These are phyloP conservation scores for Sterrhoptilus dennistouni DNA, from an alignment of 2,113 vertebrate genomes.

Conservation along the genomic window DNA sequence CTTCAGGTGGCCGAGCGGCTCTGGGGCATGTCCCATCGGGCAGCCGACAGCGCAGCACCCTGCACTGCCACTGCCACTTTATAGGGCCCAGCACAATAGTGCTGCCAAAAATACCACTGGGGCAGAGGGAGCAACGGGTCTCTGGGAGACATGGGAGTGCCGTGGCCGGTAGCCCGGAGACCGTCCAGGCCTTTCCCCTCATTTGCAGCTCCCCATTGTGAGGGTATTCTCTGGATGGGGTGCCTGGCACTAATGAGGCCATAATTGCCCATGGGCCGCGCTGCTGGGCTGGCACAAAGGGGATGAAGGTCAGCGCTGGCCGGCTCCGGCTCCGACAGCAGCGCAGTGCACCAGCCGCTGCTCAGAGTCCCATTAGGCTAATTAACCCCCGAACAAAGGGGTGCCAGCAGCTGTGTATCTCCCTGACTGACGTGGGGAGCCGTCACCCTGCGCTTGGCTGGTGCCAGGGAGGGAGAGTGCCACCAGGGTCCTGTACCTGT, in stretches of 20 bases:
- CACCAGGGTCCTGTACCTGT: neutral
- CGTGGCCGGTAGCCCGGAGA: constrained; percentile 45
- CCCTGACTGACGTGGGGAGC: neutral
- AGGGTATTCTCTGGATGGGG: neutral
- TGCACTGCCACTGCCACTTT: neutral
- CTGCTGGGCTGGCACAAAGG: neutral
- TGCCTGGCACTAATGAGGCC: constrained; percentile 26
- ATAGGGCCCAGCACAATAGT: constrained; percentile 46
- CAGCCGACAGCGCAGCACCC: neutral
- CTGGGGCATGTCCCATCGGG: neutral
- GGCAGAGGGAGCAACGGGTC: neutral
- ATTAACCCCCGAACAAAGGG: constrained; percentile 31
- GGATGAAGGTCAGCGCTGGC: neutral
- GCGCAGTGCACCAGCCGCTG: rapidly evolving
- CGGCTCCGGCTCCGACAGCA: neutral
- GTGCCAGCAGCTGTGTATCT: neutral
- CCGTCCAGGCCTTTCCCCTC: constrained; percentile 43
- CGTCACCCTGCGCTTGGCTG: rapidly evolving
- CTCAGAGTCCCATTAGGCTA: constrained; percentile 37
- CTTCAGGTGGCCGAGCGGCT: neutral
- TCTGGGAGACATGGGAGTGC: neutral
- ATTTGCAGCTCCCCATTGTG: constrained; percentile 62
- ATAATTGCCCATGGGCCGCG: neutral
- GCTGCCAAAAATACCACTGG: constrained; percentile 30
- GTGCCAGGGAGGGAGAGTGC: neutral